Conservation (phyloP, 2,797 vertebrate species). For the Hoplostethus mediterraneus region DNA sequence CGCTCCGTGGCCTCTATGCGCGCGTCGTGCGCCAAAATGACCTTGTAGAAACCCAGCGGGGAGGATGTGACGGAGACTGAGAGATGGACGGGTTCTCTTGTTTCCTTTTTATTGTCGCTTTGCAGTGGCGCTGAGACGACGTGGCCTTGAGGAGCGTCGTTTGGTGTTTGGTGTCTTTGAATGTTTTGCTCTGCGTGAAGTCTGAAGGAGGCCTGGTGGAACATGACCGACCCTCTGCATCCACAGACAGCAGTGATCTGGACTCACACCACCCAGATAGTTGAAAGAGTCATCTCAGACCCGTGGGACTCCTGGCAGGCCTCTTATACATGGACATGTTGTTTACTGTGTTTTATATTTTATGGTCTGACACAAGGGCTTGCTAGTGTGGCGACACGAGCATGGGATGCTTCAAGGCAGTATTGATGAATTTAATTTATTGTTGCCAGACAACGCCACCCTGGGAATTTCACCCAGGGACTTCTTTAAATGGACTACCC, state of each 20-base stretch:
- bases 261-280: slow-evolving; percentile 3
- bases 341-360: too few relatives aligned
- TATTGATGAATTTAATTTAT: too few relatives aligned
- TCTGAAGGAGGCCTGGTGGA: not conserved
- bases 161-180: not conserved
- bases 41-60: slow-evolving; percentile 80
- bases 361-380: too few relatives aligned
- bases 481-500: too few relatives aligned
- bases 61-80: slow-evolving; percentile 54
- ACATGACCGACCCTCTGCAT: too few relatives aligned
- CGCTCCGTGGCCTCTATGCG: not conserved
- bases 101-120: slow-evolving; percentile 22
- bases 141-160: not conserved
- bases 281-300: slow-evolving; percentile 1
- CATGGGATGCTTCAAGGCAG: too few relatives aligned
- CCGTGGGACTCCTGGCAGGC: slow-evolving; percentile 1
- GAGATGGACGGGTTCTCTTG: slow-evolving; percentile 42
- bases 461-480: too few relatives aligned
- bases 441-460: too few relatives aligned
- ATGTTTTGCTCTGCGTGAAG: not conserved
- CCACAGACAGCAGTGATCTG: not conserved
- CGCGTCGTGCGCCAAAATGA: slow-evolving; percentile 77
- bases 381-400: too few relatives aligned
- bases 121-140: slow-evolving; percentile 27
- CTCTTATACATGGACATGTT: too few relatives aligned